Conservation (phyloP, 2,113 vertebrate species). For the Chascanopsetta lugubris region DNA sequence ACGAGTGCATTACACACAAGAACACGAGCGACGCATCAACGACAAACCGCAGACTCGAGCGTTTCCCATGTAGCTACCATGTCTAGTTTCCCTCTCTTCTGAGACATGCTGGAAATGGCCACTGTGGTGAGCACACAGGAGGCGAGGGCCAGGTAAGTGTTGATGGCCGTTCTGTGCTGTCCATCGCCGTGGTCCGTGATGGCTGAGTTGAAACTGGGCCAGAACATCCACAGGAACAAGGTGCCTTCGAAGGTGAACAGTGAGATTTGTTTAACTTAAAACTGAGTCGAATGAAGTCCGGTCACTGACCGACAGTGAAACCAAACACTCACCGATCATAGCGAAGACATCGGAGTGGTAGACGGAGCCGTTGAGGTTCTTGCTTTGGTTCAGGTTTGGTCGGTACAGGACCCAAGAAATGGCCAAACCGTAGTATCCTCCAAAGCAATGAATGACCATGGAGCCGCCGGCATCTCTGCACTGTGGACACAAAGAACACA, state of each 20-base stretch:
- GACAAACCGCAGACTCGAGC: not conserved
- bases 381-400: constrained; percentile 86
- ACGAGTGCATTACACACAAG: not conserved
- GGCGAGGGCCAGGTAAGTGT: constrained; percentile 90
- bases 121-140: constrained; percentile 88
- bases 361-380: constrained; percentile 83
- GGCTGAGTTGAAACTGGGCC: constrained; percentile 98
- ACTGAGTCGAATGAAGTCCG: too few species aligned
- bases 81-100: constrained; percentile 91
- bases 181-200: constrained; percentile 87
- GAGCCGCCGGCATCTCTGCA: constrained; percentile 93
- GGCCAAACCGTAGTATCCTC: constrained; percentile 92
- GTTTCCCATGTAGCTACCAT: constrained; percentile 83
- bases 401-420: constrained; percentile 92
- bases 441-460: constrained; percentile 95
- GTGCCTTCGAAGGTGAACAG: constrained; percentile 81
- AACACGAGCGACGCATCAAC: not conserved
- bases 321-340: constrained; percentile 89
- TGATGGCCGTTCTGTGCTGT: constrained; percentile 92
- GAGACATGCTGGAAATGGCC: constrained; percentile 88
- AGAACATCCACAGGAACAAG: constrained; percentile 96
- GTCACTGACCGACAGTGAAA: too few species aligned
- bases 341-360: constrained; percentile 94
- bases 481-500: constrained; percentile 75
- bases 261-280: too few species aligned